Evolutionary conservation across 64 coral and sea anemone species (phyloP).

Genomic region (Platygyra sinensis): DNA sequence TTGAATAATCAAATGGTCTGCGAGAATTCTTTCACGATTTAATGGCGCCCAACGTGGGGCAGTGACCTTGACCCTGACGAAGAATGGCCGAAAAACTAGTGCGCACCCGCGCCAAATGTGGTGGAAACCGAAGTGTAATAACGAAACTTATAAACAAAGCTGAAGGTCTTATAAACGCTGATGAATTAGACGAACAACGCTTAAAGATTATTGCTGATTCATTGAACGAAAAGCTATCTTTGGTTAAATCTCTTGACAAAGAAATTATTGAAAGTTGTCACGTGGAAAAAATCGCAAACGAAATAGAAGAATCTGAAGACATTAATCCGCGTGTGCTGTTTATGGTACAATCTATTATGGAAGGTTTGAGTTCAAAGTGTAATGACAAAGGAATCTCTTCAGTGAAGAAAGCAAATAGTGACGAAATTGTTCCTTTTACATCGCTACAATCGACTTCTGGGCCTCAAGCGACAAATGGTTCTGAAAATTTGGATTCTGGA

Average conservation of each 20-base stretch:
- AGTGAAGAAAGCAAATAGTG: not conserved
- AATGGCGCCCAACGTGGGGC: constrained; percentile 21
- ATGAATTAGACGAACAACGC: not conserved
- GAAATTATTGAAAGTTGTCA: not conserved
- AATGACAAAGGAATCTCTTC: not conserved
- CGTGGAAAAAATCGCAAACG: not conserved
- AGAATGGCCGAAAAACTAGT: not conserved
- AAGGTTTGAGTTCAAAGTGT: not conserved
- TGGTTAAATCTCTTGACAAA: not conserved
- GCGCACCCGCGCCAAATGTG: not conserved
- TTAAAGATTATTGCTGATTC: not conserved
- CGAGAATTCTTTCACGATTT: too few relatives aligned
- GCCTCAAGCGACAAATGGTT: not conserved
- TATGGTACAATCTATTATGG: not conserved
- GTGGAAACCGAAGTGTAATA: not conserved
- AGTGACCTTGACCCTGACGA: not conserved
- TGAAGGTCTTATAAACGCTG: not conserved
- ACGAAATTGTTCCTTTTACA: not conserved
- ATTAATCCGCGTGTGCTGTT: not conserved
- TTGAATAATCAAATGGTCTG: too few relatives aligned
- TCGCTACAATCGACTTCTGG: not conserved
- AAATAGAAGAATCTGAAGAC: not conserved
- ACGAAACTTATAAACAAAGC: constrained; percentile 1
- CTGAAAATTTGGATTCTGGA: not conserved
- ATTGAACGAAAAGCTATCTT: not conserved